A percentile compares a stretch with the other conserved stretches of the same genome.
Evolutionary conservation across 2,797 vertebrate species (phyloP).

Genomic region (Micrastur ruficollis): DNA sequence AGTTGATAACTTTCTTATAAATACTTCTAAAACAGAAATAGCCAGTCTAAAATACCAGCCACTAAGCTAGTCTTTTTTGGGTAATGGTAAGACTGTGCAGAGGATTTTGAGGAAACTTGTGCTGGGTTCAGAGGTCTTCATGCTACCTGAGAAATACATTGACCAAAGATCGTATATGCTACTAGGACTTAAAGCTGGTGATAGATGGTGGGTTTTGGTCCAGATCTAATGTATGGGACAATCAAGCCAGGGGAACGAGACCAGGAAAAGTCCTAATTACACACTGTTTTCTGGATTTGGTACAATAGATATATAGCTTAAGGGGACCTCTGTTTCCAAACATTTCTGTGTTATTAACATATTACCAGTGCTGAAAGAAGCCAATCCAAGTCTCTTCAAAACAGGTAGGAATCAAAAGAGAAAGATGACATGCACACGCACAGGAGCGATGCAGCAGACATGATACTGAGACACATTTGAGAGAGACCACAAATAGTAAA

Average conservation of each 20-base stretch:
- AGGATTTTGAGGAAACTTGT: not conserved
- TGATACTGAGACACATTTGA: not conserved
- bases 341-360: not conserved
- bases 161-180: not conserved
- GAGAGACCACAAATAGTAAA: not conserved
- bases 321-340: not conserved
- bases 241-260: not conserved
- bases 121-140: not conserved
- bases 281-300: not conserved
- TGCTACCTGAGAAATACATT: not conserved
- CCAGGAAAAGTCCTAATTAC: not conserved
- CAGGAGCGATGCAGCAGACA: not conserved
- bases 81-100: no score
- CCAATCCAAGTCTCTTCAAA: not conserved
- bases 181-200: not conserved
- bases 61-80: not conserved
- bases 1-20: not conserved
- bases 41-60: not conserved
- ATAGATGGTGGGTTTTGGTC: not conserved
- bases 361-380: not conserved
- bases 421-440: fast-evolving
- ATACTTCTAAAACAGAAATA: not conserved
- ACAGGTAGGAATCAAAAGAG: not conserved
- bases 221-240: not conserved
- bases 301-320: not conserved